These are phyloP conservation scores for Bombylius major DNA, from an alignment of 2,888 invertebrate genomes.

Conservation along the genomic window DNA sequence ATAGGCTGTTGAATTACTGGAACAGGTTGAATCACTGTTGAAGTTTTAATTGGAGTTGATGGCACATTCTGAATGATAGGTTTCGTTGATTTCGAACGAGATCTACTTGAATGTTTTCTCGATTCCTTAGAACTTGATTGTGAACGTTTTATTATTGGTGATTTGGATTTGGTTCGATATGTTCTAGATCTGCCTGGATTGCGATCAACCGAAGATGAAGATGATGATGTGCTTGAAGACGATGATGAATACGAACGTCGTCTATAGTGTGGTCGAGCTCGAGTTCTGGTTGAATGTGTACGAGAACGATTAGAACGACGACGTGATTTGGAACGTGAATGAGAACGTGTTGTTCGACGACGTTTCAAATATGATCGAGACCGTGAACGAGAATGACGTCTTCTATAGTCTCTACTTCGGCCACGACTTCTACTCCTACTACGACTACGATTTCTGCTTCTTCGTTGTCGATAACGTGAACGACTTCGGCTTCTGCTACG, in stretches of 20 bases:
- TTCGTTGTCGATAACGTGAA: conserved; percentile 20
- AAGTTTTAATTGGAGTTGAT: conserved; percentile 6
- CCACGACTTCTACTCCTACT: conserved; percentile 21
- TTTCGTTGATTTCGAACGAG: conserved; percentile 16
- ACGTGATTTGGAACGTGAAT: conserved; percentile 23
- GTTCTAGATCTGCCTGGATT: conserved; percentile 14
- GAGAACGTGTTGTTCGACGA: conserved; percentile 1
- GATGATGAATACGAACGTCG: conserved; percentile 18
- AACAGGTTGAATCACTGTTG: conserved; percentile 8
- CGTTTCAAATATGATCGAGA: not conserved
- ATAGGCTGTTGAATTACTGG: not conserved
- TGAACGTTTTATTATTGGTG: conserved; percentile 5
- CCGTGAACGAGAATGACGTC: conserved; percentile 1
- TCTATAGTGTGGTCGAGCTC: conserved; percentile 22
- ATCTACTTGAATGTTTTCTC: not conserved
- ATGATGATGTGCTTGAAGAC: conserved; percentile 16
- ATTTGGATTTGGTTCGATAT: not conserved
- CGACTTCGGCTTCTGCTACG: conserved; percentile 16
- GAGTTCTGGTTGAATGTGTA: conserved; percentile 16
- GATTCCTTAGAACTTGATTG: conserved; percentile 12
- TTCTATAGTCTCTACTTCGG: conserved; percentile 6
- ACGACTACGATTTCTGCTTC: conserved; percentile 15
- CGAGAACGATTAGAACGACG: conserved; percentile 18
- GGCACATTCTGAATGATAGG: not conserved
- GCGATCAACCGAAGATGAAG: conserved; percentile 20